Evolutionary conservation across 2,113 vertebrate genomes (phyloP).

Genomic region (Cebus imitator): DNA sequence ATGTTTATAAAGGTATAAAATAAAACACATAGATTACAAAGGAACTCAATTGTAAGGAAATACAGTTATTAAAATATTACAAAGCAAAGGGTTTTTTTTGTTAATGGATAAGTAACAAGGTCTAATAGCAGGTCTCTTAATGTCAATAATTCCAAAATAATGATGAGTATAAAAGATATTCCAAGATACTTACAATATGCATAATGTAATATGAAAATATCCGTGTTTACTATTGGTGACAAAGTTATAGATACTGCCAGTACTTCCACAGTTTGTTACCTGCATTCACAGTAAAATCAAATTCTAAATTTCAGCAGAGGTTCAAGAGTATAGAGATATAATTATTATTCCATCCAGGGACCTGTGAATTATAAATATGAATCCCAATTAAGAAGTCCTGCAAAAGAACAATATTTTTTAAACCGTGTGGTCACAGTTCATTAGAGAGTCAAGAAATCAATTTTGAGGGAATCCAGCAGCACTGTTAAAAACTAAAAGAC

Average conservation of each 20-base stretch:
- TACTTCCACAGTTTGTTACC: not conserved
- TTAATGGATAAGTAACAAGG: not conserved
- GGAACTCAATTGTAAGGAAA: not conserved
- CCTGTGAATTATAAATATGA: not conserved
- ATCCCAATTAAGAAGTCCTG: not conserved
- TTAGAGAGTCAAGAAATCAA: not conserved
- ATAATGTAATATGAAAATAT: not conserved
- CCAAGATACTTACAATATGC: not conserved
- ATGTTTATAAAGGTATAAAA: conserved; percentile 30
- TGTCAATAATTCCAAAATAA: not conserved
- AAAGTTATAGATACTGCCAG: not conserved
- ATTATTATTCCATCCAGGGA: not conserved
- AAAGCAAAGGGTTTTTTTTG: not conserved
- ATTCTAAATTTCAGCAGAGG: conserved; percentile 17
- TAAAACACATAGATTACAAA: not conserved
- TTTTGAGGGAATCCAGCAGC: not conserved
- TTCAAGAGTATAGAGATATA: not conserved
- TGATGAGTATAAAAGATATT: not conserved
- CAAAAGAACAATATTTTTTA: not conserved
- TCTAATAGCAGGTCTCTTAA: not conserved
- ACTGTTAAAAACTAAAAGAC: not conserved
- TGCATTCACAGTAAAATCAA: not conserved
- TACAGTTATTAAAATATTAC: not conserved
- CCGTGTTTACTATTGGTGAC: not conserved
- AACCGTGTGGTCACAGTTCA: not conserved